phyloP scores from a whole-genome alignment of 92 coral and sea anemone genomes.

The Zoanthus solanderi region DNA sequence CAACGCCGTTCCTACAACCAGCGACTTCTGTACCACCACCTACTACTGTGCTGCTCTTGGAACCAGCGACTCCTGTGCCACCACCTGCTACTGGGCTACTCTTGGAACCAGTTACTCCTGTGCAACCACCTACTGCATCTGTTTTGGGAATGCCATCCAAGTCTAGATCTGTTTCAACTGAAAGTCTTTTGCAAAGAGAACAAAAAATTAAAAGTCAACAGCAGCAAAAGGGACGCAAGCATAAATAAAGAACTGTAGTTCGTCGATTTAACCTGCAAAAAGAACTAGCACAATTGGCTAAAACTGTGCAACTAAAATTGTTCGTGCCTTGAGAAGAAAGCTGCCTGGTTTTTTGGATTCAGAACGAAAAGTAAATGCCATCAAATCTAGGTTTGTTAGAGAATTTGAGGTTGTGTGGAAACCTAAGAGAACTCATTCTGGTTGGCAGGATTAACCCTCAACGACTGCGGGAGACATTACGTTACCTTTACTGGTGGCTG shows the following conservation, averaged over 20 bases:
- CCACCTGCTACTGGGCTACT: background rate
- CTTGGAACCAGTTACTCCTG: background rate
- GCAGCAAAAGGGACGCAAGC: constrained; percentile 11
- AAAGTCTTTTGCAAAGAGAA: constrained; percentile 18
- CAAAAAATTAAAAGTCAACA: constrained; percentile 11
- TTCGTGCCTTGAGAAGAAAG: constrained; percentile 32
- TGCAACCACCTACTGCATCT: background rate
- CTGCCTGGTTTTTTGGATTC: constrained; percentile 33
- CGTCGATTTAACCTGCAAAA: constrained; percentile 17
- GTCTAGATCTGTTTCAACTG: constrained; percentile 2
- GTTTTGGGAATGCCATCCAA: background rate
- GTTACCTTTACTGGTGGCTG: constrained; percentile 36
- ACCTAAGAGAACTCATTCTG: constrained; percentile 32
- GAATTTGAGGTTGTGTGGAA: constrained; percentile 34
- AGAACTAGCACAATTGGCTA: constrained; percentile 24
- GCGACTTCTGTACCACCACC: background rate
- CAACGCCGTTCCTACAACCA: no score
- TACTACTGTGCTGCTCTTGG: background rate
- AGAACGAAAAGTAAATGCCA: constrained; percentile 23
- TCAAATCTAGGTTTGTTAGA: background rate
- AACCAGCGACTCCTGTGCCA: background rate
- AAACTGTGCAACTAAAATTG: constrained; percentile 21
- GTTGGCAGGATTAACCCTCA: background rate
- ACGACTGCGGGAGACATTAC: constrained; percentile 30
- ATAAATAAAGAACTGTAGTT: constrained; percentile 19